A percentile compares a stretch with the other conserved stretches of the same genome.
phyloP scores from a whole-genome alignment of 2,797 vertebrate species.

The Phalanger gymnotis region DNA sequence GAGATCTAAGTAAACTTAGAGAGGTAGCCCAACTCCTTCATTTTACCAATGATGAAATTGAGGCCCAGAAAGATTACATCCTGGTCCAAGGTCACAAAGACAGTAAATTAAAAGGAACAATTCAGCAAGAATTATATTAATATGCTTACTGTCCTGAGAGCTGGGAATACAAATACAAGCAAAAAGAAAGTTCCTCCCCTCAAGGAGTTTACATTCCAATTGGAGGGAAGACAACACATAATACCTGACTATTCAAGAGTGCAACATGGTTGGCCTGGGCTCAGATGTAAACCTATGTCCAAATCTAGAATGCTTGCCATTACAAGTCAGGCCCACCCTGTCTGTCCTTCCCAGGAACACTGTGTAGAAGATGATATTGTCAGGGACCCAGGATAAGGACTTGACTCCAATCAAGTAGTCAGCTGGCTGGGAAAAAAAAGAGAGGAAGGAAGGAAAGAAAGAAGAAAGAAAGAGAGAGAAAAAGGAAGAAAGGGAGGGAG shows the following conservation, averaged over 20 bases:
- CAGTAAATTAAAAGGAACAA: neutral
- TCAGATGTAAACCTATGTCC: neutral
- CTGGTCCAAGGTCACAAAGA: neutral
- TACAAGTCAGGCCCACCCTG: neutral
- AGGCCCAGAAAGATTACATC: neutral
- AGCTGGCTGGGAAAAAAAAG: neutral
- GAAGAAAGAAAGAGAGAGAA: fast-evolving
- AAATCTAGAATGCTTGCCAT: neutral
- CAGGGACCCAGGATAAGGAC: neutral
- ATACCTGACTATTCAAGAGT: neutral
- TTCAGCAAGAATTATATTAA: neutral
- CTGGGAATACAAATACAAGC: neutral
- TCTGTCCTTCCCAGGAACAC: neutral
- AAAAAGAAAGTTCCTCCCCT: neutral
- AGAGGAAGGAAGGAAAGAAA: too few species aligned
- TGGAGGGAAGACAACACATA: neutral
- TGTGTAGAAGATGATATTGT: neutral
- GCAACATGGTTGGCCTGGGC: neutral
- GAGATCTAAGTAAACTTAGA: neutral
- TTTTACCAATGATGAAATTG: neutral
- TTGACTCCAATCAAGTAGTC: neutral
- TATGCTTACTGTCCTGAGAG: neutral
- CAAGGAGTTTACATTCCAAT: neutral
- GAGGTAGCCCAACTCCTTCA: neutral
- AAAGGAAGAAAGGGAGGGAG: too few species aligned